Evolutionary conservation across 2,113 vertebrate genomes (phyloP), one percentile per base, ranked within the genome.

Genomic region (Saccopteryx leptura): DNA sequence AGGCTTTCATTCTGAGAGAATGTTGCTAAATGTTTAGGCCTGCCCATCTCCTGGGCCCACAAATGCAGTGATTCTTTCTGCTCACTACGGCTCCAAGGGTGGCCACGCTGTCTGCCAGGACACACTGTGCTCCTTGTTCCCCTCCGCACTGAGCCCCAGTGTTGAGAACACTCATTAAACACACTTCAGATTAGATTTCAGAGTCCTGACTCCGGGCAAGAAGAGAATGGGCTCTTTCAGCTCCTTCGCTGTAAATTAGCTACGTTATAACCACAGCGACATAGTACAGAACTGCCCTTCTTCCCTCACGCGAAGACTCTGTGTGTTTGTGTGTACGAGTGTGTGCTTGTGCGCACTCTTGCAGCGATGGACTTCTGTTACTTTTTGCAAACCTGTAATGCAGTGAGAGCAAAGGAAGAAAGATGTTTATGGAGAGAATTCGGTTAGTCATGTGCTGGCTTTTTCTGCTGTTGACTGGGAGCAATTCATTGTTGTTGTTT

Each of bases 191-290:
- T 97, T 98, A 97, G 97, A 97, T 98, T 99, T 98, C 98, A 97
- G 96, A 97, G 97, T 79, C 92, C 93, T 87, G 75, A 90, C 95
- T 97, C 97, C 82, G 46, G 95, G 96, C 95, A 81, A 31, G 74
- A 94, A 66, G 95, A 99, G 98, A 99, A 98, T 98, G 94, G 96
- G 78, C 80, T 97, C 97, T 98, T 99, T 99, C 97, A 98, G 96
- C 79, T 69, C 65, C 71, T 63, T 24, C 24, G 5, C 96, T 48
- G 88, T 85, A 97, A 97, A 71, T 94, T 84, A 87, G 84, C 79
- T 95, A 80, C 0, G 0, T 4, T 60, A 68, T 76, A 97, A 96
- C 91, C 95, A 91, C 68, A 0, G 0, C 0, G 1, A 95, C 97
- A 90, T 61, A 60, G 87, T 54, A 97, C 84, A 65, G 93, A 96